These are phyloP conservation scores for Sesia bembeciformis DNA, from an alignment of 2,888 invertebrate genomes.

Conservation along the genomic window DNA sequence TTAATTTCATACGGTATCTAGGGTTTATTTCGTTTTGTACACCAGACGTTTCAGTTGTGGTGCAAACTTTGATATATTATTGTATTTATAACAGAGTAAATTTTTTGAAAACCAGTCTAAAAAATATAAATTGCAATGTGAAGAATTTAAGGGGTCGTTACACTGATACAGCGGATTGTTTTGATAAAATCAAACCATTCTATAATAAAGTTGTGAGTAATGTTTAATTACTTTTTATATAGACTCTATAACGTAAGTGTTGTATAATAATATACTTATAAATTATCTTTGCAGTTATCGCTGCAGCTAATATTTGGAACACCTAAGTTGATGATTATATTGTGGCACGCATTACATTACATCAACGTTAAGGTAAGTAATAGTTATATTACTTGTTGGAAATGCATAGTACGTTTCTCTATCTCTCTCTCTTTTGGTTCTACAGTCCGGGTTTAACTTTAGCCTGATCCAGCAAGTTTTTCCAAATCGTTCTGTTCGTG, in stretches of 20 bases:
- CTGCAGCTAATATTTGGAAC: neutral
- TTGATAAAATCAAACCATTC: neutral
- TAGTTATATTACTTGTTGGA: neutral
- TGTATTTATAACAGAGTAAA: neutral
- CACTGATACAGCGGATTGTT: neutral
- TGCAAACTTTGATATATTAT: neutral
- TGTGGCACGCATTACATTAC: neutral
- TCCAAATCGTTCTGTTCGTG: too few relatives aligned
- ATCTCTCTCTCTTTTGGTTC: too few relatives aligned
- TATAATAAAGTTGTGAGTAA: neutral
- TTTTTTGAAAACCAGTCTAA: neutral
- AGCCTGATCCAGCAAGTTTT: too few relatives aligned
- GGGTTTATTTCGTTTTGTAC: neutral
- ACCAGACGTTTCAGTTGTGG: neutral
- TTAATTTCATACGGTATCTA: neutral
- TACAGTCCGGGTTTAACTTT: too few relatives aligned
- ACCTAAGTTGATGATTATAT: neutral
- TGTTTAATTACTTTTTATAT: neutral
- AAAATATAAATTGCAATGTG: neutral
- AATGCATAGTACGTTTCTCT: too few relatives aligned
- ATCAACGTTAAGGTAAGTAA: neutral
- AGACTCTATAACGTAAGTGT: neutral
- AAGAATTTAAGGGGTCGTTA: neutral
- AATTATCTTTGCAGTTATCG: neutral
- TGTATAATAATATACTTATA: neutral